Conservation (phyloP, 2,888 invertebrate genomes). For the Notocelia uddmanniana region DNA sequence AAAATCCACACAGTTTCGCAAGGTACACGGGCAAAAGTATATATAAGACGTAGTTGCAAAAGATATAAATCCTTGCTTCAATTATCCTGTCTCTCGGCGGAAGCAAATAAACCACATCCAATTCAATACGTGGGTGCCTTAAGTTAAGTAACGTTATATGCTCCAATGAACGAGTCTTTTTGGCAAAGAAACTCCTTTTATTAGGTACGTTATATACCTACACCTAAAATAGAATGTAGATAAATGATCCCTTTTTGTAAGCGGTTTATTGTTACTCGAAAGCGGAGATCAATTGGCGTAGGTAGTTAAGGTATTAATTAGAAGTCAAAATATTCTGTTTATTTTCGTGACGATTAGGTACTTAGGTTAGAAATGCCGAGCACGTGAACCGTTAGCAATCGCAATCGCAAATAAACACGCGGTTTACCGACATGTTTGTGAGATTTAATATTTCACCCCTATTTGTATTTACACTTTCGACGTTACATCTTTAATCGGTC, state of each 20-base stretch:
- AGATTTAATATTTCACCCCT: conserved; percentile 68
- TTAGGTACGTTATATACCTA: conserved; percentile 26
- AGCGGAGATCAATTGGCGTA: conserved; percentile 45
- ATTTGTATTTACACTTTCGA: conserved; percentile 67
- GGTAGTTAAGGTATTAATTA: conserved; percentile 36
- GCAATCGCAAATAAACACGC: conserved; percentile 60
- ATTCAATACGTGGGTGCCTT: conserved; percentile 58
- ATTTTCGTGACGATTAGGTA: conserved; percentile 55
- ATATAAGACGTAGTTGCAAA: conserved; percentile 71
- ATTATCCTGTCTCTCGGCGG: conserved; percentile 74
- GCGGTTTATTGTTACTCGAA: conserved; percentile 48
- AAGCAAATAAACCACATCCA: conserved; percentile 76
- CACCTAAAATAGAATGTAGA: conserved; percentile 10
- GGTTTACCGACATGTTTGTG: conserved; percentile 61
- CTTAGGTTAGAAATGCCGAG: conserved; percentile 57
- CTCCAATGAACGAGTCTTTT: conserved; percentile 45
- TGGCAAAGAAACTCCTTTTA: conserved; percentile 39
- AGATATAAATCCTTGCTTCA: conserved; percentile 81
- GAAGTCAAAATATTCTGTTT: conserved; percentile 34
- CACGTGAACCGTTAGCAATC: conserved; percentile 63
- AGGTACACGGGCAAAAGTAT: conserved; percentile 59
- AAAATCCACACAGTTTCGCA: conserved; percentile 51
- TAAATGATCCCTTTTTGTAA: conserved; percentile 28
- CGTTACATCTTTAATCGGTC: conserved; percentile 52
- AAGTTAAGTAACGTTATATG: conserved; percentile 58